Evolutionary conservation across 2,797 vertebrate genomes (phyloP).

Genomic region (Esox lucius): DNA sequence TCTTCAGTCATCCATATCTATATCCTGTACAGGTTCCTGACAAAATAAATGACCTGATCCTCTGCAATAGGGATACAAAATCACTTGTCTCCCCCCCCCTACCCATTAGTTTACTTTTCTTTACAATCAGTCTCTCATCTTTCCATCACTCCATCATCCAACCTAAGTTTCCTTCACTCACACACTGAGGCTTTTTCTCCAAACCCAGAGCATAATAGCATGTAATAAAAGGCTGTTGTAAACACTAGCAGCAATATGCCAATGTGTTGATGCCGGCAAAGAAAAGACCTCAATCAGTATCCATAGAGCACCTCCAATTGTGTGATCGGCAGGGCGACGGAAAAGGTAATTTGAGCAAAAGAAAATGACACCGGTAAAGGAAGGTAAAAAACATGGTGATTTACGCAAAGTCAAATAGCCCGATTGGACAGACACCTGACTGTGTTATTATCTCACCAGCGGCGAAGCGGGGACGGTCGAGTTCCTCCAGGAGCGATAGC

Average conservation of each 20-base stretch:
- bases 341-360: slow-evolving; percentile 80
- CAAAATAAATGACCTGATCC: too few relatives aligned
- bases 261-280: slow-evolving; percentile 56
- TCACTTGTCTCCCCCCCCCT: too few relatives aligned
- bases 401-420: slow-evolving; percentile 81
- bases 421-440: slow-evolving; percentile 75
- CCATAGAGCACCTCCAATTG: slow-evolving; percentile 76
- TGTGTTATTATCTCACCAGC: slow-evolving; percentile 83
- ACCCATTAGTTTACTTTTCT: neutral
- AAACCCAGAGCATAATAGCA: slow-evolving; percentile 55
- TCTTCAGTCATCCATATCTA: too few relatives aligned
- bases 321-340: slow-evolving; percentile 67
- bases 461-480: slow-evolving; percentile 67
- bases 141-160: slow-evolving; percentile 48
- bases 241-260: slow-evolving; percentile 61
- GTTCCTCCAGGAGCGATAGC: slow-evolving; percentile 46
- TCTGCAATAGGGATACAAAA: too few relatives aligned
- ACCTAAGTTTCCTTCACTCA: slow-evolving; percentile 39
- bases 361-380: slow-evolving; percentile 73
- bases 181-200: slow-evolving; percentile 19
- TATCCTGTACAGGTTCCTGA: too few relatives aligned
- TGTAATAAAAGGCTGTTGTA: slow-evolving; percentile 67
- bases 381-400: slow-evolving; percentile 69
- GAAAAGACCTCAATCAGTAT: slow-evolving; percentile 77
- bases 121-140: slow-evolving; percentile 10